phyloP scores from a whole-genome alignment of 1,140 invertebrate species.

The Patella vulgata region DNA sequence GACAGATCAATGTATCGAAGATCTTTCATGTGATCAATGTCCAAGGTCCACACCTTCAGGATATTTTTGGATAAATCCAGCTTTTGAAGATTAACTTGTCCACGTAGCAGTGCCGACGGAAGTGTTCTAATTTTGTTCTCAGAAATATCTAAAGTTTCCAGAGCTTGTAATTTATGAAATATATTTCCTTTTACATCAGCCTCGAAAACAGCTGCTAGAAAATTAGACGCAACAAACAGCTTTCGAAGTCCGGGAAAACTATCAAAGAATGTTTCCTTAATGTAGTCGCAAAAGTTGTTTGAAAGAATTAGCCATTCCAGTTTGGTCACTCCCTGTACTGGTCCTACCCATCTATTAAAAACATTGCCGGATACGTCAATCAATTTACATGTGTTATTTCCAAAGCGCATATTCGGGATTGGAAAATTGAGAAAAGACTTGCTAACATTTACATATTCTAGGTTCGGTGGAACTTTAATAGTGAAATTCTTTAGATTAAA shows the following conservation, averaged over 20 bases:
- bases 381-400: background rate
- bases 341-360: background rate
- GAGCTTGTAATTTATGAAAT: too few relatives aligned
- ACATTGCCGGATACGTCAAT: background rate
- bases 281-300: too few relatives aligned
- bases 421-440: background rate
- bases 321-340: background rate
- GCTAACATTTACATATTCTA: background rate
- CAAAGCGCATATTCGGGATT: background rate
- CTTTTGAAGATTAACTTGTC: background rate
- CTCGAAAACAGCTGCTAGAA: background rate
- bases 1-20: too few relatives aligned
- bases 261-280: constrained; percentile 1
- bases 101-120: background rate
- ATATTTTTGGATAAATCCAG: constrained; percentile 6
- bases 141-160: too few relatives aligned
- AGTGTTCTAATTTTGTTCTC: constrained; percentile 10
- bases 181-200: background rate
- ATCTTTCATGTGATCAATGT: too few relatives aligned
- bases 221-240: background rate
- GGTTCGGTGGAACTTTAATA: background rate
- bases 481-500: background rate
- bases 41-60: too few relatives aligned
- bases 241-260: background rate
- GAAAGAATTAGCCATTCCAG: too few relatives aligned